Percentiles rank a stretch among this genome's conserved stretches.
phyloP scores from a whole-genome alignment of 2,113 vertebrate genomes.

The Pituophis catenifer region DNA sequence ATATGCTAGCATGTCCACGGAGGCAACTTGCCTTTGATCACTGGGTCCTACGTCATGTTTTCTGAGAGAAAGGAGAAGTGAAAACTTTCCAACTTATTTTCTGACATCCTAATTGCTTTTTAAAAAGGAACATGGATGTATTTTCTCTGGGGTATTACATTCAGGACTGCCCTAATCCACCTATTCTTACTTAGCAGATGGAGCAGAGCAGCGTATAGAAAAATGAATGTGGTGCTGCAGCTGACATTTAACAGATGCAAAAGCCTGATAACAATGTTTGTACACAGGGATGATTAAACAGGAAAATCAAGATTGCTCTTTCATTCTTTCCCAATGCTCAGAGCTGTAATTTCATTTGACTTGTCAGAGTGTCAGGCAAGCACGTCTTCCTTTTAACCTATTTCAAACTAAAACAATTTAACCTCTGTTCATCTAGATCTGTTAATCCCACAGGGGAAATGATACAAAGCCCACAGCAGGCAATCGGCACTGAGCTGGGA shows the following conservation, averaged over 20 bases:
- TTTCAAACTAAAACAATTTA: constrained; percentile 19
- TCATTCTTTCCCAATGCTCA: not conserved
- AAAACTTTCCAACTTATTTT: not conserved
- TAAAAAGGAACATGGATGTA: not conserved
- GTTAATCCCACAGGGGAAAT: not conserved
- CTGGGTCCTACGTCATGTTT: not conserved
- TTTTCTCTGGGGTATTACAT: not conserved
- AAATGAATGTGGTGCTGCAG: not conserved
- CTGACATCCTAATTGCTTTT: too few species aligned
- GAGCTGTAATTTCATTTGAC: constrained; percentile 17
- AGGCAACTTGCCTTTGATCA: not conserved
- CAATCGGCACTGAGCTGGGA: not conserved
- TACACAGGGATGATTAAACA: not conserved
- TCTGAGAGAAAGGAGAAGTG: not conserved
- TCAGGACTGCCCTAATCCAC: not conserved
- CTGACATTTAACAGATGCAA: not conserved
- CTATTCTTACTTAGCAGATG: not conserved
- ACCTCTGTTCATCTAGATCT: not conserved
- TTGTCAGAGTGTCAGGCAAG: constrained; percentile 21
- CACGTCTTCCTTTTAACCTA: not conserved
- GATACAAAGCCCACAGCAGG: not conserved
- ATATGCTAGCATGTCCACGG: not conserved
- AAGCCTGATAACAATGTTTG: constrained; percentile 5
- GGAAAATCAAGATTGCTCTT: constrained; percentile 23
- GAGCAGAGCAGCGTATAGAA: not conserved